Evolutionary conservation across 2,113 vertebrate species (phyloP).

Genomic region (Xenus cinereus): DNA sequence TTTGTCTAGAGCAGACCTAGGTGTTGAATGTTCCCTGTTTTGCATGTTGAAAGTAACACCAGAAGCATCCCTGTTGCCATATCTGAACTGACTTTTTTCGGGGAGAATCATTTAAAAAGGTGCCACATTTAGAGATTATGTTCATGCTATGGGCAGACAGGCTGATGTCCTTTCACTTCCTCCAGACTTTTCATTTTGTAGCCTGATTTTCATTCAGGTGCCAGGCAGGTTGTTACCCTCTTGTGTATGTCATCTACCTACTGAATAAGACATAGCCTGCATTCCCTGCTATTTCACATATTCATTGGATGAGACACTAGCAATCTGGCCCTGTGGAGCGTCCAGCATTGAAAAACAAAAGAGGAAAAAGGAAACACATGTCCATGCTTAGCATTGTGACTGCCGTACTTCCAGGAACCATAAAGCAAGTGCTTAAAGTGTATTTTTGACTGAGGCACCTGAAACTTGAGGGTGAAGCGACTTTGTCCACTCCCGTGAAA

Average conservation of each 20-base stretch:
- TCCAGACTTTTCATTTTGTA: not conserved
- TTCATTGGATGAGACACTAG: fast-evolving
- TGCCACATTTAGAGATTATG: not conserved
- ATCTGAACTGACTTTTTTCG: not conserved
- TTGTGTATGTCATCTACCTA: not conserved
- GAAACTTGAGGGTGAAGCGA: not conserved
- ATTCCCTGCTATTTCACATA: not conserved
- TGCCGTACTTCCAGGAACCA: not conserved
- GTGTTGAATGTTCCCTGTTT: not conserved
- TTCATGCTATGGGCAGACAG: not conserved
- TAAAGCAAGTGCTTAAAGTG: not conserved
- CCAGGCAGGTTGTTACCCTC: not conserved
- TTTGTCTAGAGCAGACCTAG: not conserved
- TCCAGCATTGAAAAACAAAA: not conserved
- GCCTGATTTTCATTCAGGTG: not conserved
- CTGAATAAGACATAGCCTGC: not conserved
- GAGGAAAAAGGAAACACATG: not conserved
- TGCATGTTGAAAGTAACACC: not conserved
- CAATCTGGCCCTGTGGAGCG: not conserved
- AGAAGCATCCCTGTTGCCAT: not conserved
- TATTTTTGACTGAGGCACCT: not conserved
- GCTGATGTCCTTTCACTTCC: not conserved
- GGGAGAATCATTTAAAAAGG: not conserved
- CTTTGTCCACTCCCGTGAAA: not conserved
- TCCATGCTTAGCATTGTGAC: no score